Evolutionary conservation across 2,888 invertebrate genomes (phyloP).

Genomic region (Pyralis farinalis): DNA sequence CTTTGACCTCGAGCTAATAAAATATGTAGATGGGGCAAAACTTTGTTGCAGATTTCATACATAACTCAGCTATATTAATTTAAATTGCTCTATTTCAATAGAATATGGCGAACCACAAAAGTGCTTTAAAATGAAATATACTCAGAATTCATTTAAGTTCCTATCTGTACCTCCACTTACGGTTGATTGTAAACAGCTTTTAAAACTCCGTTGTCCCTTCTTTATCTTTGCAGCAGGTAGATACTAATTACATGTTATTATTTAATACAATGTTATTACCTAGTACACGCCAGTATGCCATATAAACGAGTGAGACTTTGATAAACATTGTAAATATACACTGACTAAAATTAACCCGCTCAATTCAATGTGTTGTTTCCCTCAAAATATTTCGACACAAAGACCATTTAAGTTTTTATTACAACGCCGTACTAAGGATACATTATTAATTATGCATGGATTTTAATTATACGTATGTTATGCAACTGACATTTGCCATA

Average conservation of each 20-base stretch:
- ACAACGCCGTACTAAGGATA: neutral
- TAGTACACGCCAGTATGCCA: conserved; percentile 46
- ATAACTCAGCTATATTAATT: no score
- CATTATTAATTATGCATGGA: conserved; percentile 47
- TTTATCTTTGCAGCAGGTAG: conserved; percentile 71
- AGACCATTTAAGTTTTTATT: conserved; percentile 38
- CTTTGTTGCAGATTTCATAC: no score
- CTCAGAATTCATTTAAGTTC: no score
- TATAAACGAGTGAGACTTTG: conserved; percentile 46
- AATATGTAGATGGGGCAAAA: no score
- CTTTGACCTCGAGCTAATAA: no score
- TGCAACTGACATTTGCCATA: conserved; percentile 45
- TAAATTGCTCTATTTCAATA: no score
- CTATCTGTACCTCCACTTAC: conserved; percentile 60
- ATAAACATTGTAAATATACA: conserved; percentile 28
- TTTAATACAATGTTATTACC: conserved; percentile 74
- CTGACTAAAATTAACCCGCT: conserved; percentile 41
- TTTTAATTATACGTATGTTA: conserved; percentile 49
- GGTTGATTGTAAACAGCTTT: conserved; percentile 72
- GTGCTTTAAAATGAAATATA: no score
- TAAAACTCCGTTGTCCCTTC: conserved; percentile 68
- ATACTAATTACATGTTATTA: conserved; percentile 77
- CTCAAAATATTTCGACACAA: conserved; percentile 43
- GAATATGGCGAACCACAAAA: no score
- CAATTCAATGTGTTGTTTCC: conserved; percentile 49